Evolutionary conservation across 2,113 vertebrate species (phyloP).

Genomic region (Sigmodon hispidus): DNA sequence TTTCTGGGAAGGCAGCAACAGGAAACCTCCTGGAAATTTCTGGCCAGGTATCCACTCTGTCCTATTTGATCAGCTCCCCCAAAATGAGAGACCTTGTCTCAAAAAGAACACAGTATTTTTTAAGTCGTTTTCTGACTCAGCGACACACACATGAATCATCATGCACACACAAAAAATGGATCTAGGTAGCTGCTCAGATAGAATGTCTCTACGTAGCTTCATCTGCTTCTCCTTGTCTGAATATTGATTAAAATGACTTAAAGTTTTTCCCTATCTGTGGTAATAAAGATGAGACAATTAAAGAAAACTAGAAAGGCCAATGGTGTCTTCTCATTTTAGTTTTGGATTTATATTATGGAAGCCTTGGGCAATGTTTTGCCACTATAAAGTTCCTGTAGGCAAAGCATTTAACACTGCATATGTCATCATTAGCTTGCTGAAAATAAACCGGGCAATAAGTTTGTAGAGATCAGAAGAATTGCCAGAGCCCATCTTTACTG

Average conservation of each 20-base stretch:
- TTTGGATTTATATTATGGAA: background rate
- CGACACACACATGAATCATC: background rate
- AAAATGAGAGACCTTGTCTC: background rate
- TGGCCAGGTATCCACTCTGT: background rate
- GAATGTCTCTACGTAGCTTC: background rate
- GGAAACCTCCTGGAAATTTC: background rate
- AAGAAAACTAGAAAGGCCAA: background rate
- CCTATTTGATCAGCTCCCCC: background rate
- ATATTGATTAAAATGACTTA: background rate
- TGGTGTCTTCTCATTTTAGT: background rate
- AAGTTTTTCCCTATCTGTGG: background rate
- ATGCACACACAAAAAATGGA: background rate
- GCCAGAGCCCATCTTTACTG: background rate
- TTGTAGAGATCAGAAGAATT: background rate
- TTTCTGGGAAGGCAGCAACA: background rate
- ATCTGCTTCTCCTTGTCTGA: background rate
- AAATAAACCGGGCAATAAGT: background rate
- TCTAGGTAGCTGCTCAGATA: background rate
- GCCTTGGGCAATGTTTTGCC: background rate
- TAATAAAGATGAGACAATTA: background rate
- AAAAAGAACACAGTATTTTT: background rate
- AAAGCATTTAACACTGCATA: background rate
- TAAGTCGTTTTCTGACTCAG: background rate
- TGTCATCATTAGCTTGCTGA: background rate
- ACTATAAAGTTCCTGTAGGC: background rate